A percentile compares a stretch with the other conserved stretches of the same genome.
Evolutionary conservation across 2,888 invertebrate species (phyloP).

Genomic region (Eupithecia centaureata): DNA sequence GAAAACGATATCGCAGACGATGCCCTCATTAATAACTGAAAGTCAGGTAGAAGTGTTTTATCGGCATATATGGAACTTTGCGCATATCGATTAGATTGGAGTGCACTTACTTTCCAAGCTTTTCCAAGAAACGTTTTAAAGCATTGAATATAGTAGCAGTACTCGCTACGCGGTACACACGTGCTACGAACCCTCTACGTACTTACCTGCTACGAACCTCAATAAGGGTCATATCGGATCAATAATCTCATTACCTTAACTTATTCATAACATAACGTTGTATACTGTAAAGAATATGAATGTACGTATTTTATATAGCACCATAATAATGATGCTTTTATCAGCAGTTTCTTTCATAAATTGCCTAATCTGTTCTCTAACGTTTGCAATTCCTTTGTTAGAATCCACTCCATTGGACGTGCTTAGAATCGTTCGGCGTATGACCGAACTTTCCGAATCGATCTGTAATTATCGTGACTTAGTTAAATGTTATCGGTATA

Average conservation of each 20-base stretch:
- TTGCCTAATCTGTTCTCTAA: not conserved
- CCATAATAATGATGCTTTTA: conserved; percentile 27
- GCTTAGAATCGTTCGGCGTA: conserved; percentile 28
- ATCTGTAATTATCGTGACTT: conserved; percentile 36
- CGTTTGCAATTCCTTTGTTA: conserved; percentile 18
- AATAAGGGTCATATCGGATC: conserved; percentile 35
- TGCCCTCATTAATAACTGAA: not conserved
- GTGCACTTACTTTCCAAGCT: conserved; percentile 7
- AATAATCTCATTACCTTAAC: conserved; percentile 38
- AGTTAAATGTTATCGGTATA: conserved; percentile 25
- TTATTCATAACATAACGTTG: conserved; percentile 34
- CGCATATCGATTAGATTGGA: conserved; percentile 11
- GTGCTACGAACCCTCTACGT: conserved; percentile 19
- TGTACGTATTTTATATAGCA: conserved; percentile 16
- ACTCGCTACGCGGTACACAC: conserved; percentile 21
- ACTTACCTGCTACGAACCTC: conserved; percentile 32
- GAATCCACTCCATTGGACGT: conserved; percentile 30
- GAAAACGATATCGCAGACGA: not conserved
- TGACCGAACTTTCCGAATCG: conserved; percentile 19
- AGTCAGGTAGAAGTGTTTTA: conserved; percentile 5
- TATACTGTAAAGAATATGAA: conserved; percentile 5
- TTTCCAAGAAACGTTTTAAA: conserved; percentile 17
- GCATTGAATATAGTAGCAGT: conserved; percentile 5
- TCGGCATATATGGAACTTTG: conserved; percentile 7
- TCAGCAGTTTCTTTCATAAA: conserved; percentile 14